A percentile compares a stretch with the other conserved stretches of the same genome.
Evolutionary conservation across 2,113 vertebrate genomes (phyloP).

Genomic region (Dryoscopus gambensis): DNA sequence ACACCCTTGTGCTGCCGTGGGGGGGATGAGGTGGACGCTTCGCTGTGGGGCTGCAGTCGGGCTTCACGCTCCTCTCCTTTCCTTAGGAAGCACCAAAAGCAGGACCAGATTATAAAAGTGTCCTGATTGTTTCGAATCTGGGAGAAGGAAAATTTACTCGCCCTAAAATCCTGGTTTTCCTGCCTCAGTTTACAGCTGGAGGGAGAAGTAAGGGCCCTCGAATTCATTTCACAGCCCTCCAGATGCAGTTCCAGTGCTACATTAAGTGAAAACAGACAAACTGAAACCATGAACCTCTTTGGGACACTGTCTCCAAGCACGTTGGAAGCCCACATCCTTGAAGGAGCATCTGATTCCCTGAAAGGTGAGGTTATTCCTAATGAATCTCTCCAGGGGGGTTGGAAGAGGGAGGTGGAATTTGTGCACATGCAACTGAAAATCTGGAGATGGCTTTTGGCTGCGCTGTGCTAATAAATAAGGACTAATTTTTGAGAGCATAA

Average conservation of each 20-base stretch:
- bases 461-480: slow-evolving; percentile 60
- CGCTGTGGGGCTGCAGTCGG: neutral
- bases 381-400: slow-evolving; percentile 33
- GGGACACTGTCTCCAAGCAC: slow-evolving; percentile 6
- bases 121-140: neutral
- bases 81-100: neutral
- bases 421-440: slow-evolving; percentile 49
- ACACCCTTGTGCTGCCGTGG: accelerated
- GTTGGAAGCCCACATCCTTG: slow-evolving; percentile 33
- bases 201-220: neutral
- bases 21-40: neutral
- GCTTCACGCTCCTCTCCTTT: neutral
- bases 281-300: neutral
- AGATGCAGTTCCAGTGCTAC: neutral
- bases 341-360: slow-evolving; percentile 33
- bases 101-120: neutral
- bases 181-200: neutral
- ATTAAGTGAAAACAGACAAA: neutral
- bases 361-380: slow-evolving; percentile 47
- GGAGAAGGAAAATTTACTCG: neutral
- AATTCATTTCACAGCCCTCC: neutral
- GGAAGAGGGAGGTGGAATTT: slow-evolving; percentile 66
- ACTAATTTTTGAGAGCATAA: slow-evolving; percentile 64
- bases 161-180: neutral
- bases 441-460: slow-evolving; percentile 71